Base-by-base conservation (phyloP, 1,140 invertebrate species). In the Nasonia giraulti region DNA sequence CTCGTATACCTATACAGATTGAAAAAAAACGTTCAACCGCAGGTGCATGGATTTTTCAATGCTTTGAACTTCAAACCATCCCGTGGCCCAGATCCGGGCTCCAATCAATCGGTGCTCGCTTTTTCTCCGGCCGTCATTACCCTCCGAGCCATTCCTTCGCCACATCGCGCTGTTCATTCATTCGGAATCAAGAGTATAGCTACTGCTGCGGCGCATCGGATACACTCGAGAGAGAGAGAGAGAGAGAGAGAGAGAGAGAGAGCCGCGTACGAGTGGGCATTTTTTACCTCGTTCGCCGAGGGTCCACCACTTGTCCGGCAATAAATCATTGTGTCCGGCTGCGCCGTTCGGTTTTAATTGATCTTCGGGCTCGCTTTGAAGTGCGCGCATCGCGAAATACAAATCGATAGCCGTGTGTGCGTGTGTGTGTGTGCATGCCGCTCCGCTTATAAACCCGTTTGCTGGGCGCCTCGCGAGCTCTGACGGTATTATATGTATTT, bases 371-470 rank as follows among this genome's bases (percentile, higher is more conserved):
- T 44, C 33, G 27, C 73, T 75, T 75, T 75, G 73, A 75, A 75
- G 73, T 75, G 73, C 73, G 73, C 73, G 20, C 73, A 71, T 75
- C 73, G 73, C 73, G 73, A 75, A 75, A 75, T 75, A 75, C 73
- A 75, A 75, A 75, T 75, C 73, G 73, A 75, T 75, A n/a, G 55
- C 2, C 10, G 33, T 37, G 33, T 37, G 33, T 33, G 33, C 33
- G 33, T 33, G 5, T 33, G 33, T 33, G 33, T 37, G 5, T 37
- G 33, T 75, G 7, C 71, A 11, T 33, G 17, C 17, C 6, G 31
- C 73, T 4, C 14, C 73, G 10, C 33, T 71, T 71, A 71, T 62
- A 62, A 62, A 62, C 55, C 68, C 68, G 68, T 31, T 33, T 71
- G 23, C 11, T 31, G 6, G 68, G 17, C 62, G 62, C n/a, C 62